Evolutionary conservation across 2,888 invertebrate genomes (phyloP).

Genomic region (Blastobasis adustella): DNA sequence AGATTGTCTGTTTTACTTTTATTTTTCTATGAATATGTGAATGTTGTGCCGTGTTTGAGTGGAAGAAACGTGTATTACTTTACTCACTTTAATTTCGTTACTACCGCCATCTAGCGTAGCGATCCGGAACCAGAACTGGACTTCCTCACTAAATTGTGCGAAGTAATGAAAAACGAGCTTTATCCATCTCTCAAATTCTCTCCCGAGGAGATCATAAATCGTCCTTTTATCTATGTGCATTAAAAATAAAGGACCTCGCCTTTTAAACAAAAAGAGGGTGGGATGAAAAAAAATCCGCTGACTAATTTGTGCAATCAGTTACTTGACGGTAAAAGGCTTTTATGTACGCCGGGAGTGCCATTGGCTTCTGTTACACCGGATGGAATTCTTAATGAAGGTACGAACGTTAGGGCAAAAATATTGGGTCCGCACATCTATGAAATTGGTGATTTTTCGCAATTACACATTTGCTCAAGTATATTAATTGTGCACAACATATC

Average conservation of each 20-base stretch:
- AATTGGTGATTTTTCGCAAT: too few species aligned
- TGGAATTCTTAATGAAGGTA: constrained; percentile 6
- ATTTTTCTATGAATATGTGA: too few species aligned
- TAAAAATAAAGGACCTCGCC: constrained; percentile 35
- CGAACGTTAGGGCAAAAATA: not conserved
- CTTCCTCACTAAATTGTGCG: not conserved
- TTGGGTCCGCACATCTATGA: too few species aligned
- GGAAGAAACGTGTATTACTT: too few species aligned
- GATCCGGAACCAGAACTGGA: too few species aligned
- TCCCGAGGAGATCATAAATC: constrained; percentile 30
- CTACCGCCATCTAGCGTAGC: too few species aligned
- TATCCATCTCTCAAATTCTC: not conserved
- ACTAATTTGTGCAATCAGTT: constrained; percentile 54
- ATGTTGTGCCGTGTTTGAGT: too few species aligned
- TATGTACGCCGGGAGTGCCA: constrained; percentile 11
- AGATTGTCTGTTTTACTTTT: too few species aligned
- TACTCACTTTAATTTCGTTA: too few species aligned
- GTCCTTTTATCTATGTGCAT: constrained; percentile 40
- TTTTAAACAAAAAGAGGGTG: not conserved
- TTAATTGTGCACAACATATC: too few species aligned
- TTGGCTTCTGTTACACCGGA: constrained; percentile 5
- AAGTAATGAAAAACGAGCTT: not conserved
- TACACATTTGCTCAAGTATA: too few species aligned
- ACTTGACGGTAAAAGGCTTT: constrained; percentile 33
- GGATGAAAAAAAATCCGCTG: constrained; percentile 38